phyloP scores from a whole-genome alignment of 2,888 invertebrate species.

The Lordiphosa andalusiaca region DNA sequence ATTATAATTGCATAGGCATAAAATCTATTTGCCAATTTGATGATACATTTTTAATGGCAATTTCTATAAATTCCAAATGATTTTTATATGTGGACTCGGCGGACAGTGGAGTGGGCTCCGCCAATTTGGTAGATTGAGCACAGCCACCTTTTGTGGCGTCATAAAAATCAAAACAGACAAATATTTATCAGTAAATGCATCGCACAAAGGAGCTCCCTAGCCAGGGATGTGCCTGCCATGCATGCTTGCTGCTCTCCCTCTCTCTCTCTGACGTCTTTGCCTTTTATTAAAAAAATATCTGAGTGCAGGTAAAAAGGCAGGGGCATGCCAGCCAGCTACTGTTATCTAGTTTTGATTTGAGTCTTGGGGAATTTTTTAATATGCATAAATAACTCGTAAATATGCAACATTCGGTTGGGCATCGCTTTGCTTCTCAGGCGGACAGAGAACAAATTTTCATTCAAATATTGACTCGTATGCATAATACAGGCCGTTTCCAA shows the following conservation, averaged over 20 bases:
- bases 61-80: too few relatives aligned
- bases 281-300: conserved; percentile 30
- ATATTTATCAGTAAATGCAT: conserved; percentile 66
- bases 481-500: conserved; percentile 53
- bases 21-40: too few relatives aligned
- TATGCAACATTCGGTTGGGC: conserved; percentile 55
- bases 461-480: conserved; percentile 43
- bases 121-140: conserved; percentile 48
- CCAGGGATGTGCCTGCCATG: conserved; percentile 24
- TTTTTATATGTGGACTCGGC: conserved; percentile 43
- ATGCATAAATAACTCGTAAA: conserved; percentile 76
- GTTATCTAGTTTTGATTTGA: conserved; percentile 66
- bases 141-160: conserved; percentile 58
- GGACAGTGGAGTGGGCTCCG: conserved; percentile 1
- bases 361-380: conserved; percentile 66
- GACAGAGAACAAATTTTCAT: conserved; percentile 53
- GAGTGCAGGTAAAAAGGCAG: conserved; percentile 25
- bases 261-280: conserved; percentile 14
- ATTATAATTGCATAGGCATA: too few relatives aligned
- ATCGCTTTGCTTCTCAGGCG: conserved; percentile 27
- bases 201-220: conserved; percentile 10
- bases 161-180: conserved; percentile 71
- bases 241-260: conserved; percentile 12
- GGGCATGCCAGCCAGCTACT: conserved; percentile 48
- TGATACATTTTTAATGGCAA: too few relatives aligned